Conservation (phyloP, 2,888 invertebrate species). For the Scaptomyza caliginosa region DNA sequence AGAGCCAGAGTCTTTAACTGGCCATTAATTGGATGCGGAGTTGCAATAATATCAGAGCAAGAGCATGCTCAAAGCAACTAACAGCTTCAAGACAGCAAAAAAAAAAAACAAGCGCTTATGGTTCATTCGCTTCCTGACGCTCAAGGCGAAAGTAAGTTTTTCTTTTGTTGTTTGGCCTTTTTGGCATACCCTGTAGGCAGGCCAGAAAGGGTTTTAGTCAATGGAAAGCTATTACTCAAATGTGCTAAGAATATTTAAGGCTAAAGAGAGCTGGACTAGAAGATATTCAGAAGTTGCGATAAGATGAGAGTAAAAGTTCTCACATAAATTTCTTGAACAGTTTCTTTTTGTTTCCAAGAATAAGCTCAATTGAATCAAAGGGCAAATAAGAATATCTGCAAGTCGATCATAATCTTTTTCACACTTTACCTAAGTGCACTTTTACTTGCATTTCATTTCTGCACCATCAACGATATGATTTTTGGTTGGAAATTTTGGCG, state of each 20-base stretch:
- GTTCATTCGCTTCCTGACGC: conserved; percentile 47
- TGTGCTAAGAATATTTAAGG: too few relatives aligned
- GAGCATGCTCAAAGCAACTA: conserved; percentile 1
- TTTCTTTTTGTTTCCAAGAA: too few relatives aligned
- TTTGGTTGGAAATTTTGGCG: conserved; percentile 13
- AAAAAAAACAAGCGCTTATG: not conserved
- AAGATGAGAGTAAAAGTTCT: too few relatives aligned
- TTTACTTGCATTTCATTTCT: conserved; percentile 40
- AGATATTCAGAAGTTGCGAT: too few relatives aligned
- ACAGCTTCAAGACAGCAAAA: conserved; percentile 11
- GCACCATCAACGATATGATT: conserved; percentile 32
- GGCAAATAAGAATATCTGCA: not conserved
- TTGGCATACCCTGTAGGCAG: conserved; percentile 19
- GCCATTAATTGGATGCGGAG: conserved; percentile 56
- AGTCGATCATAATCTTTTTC: not conserved
- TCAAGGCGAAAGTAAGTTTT: conserved; percentile 30
- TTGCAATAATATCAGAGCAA: conserved; percentile 16
- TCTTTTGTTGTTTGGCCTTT: not conserved
- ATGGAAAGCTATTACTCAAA: too few relatives aligned
- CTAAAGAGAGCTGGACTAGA: too few relatives aligned
- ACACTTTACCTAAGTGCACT: not conserved
- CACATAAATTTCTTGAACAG: too few relatives aligned
- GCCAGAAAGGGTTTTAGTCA: not conserved
- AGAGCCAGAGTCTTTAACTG: conserved; percentile 48
- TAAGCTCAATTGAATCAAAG: not conserved